phyloP scores from a whole-genome alignment of 2,797 vertebrate genomes.

The Tenualosa ilisha region DNA sequence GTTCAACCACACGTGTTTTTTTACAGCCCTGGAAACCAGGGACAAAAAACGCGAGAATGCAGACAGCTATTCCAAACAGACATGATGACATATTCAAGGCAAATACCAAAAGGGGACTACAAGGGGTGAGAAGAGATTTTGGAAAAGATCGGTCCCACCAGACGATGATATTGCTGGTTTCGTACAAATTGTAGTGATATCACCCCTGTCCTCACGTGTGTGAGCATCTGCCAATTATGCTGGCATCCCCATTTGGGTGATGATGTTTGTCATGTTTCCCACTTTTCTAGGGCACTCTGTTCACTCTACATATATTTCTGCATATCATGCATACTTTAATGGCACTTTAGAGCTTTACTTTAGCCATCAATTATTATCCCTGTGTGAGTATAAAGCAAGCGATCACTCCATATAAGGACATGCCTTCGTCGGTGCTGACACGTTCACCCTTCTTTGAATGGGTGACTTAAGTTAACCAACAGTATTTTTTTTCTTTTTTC shows the following conservation, averaged over 20 bases:
- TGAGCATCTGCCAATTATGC: neutral
- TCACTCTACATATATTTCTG: slow-evolving; percentile 24
- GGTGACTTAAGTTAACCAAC: neutral
- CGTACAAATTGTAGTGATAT: neutral
- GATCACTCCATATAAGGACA: neutral
- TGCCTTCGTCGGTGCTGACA: neutral
- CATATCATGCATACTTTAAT: slow-evolving; percentile 58
- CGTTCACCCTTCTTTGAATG: neutral
- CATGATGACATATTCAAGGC: neutral
- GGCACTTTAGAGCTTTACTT: slow-evolving; percentile 61
- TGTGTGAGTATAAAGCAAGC: slow-evolving; percentile 43
- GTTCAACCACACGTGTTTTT: neutral
- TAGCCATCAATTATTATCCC: slow-evolving; percentile 57
- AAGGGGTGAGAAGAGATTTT: neutral
- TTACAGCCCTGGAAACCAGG: neutral
- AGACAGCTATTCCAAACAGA: neutral
- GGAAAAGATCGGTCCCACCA: neutral
- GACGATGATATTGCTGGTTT: neutral
- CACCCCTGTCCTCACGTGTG: neutral
- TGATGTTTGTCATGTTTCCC: neutral
- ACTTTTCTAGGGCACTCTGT: neutral
- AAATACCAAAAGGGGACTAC: neutral
- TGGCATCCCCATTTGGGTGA: neutral
- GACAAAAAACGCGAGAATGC: neutral
- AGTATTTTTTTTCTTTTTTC: neutral